Evolutionary conservation across 2,113 vertebrate species (phyloP), one percentile per base, ranked within the genome.

Genomic region (Puffinus mauretanicus): DNA sequence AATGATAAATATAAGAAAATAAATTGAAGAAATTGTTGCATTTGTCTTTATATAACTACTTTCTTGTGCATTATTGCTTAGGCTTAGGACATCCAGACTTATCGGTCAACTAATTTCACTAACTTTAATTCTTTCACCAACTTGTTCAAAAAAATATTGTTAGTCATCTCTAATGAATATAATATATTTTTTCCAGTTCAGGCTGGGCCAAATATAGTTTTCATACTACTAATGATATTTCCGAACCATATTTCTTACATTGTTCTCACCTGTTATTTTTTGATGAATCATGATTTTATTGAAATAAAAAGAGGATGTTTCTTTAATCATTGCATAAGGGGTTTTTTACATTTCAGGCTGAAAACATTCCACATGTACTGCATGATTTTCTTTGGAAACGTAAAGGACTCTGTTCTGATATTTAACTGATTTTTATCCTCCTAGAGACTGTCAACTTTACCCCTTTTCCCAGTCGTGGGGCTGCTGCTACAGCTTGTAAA

Each of bases 41-140:
- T 90, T 93, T 95, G 65, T 76, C 80, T 95, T 94, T 93, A 77
- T 86, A 78, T 90, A 94, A 89, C 57, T 96, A 72, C 32, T 88
- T 75, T 32, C 21, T 36, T 66, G 11, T 61, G 17, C 5, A 22
- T 49, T 94, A 54, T 47, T 55, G 7, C 16, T 61, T 75, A 58
- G 54, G 25, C 3, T 40, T 89, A 49, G 8, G 25, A 49, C n/a
- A 61, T 70, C 3, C 9, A 70, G 61, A 55, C 7, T 65, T 40
- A 55, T 16, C 24, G 61, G n/a, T 65, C 32, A 76, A 18, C 15
- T 61, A 57, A 80, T 75, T 80, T 84, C n/a, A 73, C 29, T 40
- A 55, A 66, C 13, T 73, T 44, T n/a, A 65, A 36, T 70, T 78
- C n/a, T 75, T 83, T 55, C 51, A 82, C 2, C 7, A 52, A 42